Percentiles rank a stretch among this genome's conserved stretches.
Evolutionary conservation across 2,888 invertebrate species (phyloP).

Genomic region (Chrysolina haemoptera): DNA sequence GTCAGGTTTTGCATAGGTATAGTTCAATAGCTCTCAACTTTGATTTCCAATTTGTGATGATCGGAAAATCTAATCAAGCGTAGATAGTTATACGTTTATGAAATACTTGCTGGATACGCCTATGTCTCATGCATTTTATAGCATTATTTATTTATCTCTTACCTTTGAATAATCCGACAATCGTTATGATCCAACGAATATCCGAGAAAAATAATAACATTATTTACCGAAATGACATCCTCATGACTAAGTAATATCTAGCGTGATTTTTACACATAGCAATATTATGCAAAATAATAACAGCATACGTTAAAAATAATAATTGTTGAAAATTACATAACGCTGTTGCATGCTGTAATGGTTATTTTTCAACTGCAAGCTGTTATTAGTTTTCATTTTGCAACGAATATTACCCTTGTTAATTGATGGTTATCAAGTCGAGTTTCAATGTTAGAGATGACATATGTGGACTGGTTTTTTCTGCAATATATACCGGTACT

Average conservation of each 20-base stretch:
- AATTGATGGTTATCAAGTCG: constrained; percentile 25
- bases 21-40: too few relatives aligned
- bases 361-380: constrained; percentile 34
- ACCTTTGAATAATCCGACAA: not conserved
- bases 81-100: too few relatives aligned
- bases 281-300: constrained; percentile 31
- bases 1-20: too few relatives aligned
- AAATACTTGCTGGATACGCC: not conserved
- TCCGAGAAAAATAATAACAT: constrained; percentile 27
- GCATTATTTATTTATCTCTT: not conserved
- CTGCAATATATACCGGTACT: constrained; percentile 11
- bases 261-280: constrained; percentile 19
- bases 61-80: too few relatives aligned
- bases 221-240: constrained; percentile 29
- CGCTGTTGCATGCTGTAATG: constrained; percentile 36
- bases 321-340: constrained; percentile 41
- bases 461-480: constrained; percentile 17
- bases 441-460: constrained; percentile 8
- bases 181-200: constrained; percentile 1
- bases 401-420: constrained; percentile 39
- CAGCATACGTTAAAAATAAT: constrained; percentile 39
- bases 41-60: too few relatives aligned
- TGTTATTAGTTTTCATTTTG: constrained; percentile 40
- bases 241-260: constrained; percentile 18
- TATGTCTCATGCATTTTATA: not conserved